Evolutionary conservation across 2,888 invertebrate genomes (phyloP).

Genomic region (Apodemia zela): DNA sequence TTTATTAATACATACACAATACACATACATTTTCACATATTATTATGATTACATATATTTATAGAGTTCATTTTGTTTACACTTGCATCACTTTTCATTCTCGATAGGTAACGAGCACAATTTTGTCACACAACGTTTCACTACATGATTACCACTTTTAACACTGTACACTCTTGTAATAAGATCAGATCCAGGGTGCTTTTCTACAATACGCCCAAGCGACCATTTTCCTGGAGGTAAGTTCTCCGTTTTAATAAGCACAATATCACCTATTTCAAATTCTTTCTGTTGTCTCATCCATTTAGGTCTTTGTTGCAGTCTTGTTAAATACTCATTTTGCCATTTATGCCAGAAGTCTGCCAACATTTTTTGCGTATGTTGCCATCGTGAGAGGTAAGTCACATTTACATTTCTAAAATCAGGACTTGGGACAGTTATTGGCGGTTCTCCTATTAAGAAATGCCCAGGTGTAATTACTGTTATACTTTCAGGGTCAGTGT

Average conservation of each 20-base stretch:
- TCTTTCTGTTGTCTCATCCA: constrained; percentile 6
- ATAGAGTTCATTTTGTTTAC: neutral
- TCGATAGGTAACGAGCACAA: neutral
- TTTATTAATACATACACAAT: no score
- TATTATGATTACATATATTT: no score
- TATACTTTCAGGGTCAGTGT: neutral
- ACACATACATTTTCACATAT: no score
- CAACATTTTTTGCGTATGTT: neutral
- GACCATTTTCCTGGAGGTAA: neutral
- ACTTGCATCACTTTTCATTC: neutral
- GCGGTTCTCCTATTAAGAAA: neutral
- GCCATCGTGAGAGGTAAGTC: neutral
- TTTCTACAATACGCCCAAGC: constrained; percentile 6
- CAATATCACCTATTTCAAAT: constrained; percentile 10
- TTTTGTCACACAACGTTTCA: neutral
- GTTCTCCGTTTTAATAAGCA: neutral
- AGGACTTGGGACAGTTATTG: neutral
- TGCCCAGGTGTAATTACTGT: neutral
- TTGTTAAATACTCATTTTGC: constrained; percentile 1
- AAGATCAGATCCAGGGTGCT: neutral
- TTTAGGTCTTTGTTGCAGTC: constrained; percentile 1
- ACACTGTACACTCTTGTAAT: neutral
- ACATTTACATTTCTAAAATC: neutral
- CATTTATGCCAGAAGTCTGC: constrained; percentile 1
- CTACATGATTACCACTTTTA: constrained; percentile 1